Base-by-base conservation (phyloP, 2,888 invertebrate genomes). In the Hydroisotoma schaefferi region DNA sequence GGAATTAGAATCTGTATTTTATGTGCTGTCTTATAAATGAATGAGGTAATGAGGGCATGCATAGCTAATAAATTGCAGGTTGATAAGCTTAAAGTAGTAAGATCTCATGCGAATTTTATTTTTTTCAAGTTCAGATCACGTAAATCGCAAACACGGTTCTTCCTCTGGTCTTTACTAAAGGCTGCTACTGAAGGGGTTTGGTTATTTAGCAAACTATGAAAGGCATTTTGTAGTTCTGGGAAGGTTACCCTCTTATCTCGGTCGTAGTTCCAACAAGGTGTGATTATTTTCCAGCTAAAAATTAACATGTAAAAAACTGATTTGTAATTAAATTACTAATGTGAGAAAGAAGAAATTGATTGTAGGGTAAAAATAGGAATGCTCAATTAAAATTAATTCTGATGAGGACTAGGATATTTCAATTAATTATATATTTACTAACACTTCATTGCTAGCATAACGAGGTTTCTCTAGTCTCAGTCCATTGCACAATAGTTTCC, bases 391-490 rank as follows among this genome's bases (percentile, higher is more conserved):
- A n/a, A n/a, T n/a, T n/a, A n/a, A n/a, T n/a, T 33, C 8, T 4
- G 25, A 47, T 47, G 15, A 22, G 5, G 6, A 47, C 25, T 47
- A 23, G 3, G 25, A 25, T 3, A 15, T 23, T 18, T 47, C 15
- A 47, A 23, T 22, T 22, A 23, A 47, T 23, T 43, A 10, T 43
- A 43, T 8, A 10, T 8, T 18, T 3, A 12, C 49, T 49, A 27
- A 49, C 49, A 49, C 20, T 10, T 49, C 49, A 5, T 5, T n/a
- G n/a, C 26, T 49, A 6, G 49, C 26, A 49, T 26, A 49, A 26
- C 23, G 25, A n/a, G 49, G 49, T 27, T 49, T 49, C 27, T 20
- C 6, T 15, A 49, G 26, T 20, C 49, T 20, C n/a, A 26, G 4
- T 10, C 26, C 25, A 27, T 49, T 20, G 27, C n/a, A 6, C 5